These are phyloP conservation scores for Hippocampus abdominalis DNA, from an alignment of 2,113 vertebrate genomes.

Conservation along the genomic window DNA sequence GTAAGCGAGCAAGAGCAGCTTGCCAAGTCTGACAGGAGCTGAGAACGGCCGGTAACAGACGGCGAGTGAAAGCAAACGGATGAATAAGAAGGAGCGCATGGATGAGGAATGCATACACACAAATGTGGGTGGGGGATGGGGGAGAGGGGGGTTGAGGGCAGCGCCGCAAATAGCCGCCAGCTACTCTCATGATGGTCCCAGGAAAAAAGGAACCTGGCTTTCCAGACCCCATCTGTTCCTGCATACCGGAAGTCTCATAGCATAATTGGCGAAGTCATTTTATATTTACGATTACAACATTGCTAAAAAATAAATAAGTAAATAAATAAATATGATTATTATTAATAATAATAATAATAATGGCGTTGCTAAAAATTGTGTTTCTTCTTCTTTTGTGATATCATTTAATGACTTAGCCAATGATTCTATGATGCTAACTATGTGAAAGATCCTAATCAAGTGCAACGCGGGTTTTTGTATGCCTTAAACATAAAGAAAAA, in stretches of 20 bases:
- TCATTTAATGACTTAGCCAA: background rate
- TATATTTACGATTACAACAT: background rate
- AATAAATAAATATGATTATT: too few species aligned
- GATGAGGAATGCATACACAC: slow-evolving; percentile 24
- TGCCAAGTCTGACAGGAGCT: slow-evolving; percentile 42
- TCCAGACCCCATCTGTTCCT: background rate
- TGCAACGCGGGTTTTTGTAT: too few species aligned
- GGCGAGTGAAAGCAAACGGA: slow-evolving; percentile 54
- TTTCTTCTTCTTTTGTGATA: background rate
- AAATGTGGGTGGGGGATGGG: background rate
- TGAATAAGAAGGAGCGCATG: slow-evolving; percentile 63
- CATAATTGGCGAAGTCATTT: background rate
- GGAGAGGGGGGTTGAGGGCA: slow-evolving; percentile 6
- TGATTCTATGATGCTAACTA: too few species aligned
- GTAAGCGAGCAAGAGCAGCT: slow-evolving; percentile 27
- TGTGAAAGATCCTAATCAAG: too few species aligned
- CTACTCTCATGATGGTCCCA: slow-evolving; percentile 25
- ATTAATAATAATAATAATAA: too few species aligned
- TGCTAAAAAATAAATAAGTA: background rate
- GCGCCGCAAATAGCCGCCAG: slow-evolving; percentile 34
- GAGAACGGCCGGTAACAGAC: slow-evolving; percentile 42
- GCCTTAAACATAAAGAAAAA: too few species aligned
- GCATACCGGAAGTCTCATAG: background rate
- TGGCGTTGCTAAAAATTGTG: background rate
- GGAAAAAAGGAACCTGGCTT: slow-evolving; percentile 2